Evolutionary conservation across 30 jellyfish, hydroid and myxozoan species (phyloP).

Genomic region (Aurelia sp.): DNA sequence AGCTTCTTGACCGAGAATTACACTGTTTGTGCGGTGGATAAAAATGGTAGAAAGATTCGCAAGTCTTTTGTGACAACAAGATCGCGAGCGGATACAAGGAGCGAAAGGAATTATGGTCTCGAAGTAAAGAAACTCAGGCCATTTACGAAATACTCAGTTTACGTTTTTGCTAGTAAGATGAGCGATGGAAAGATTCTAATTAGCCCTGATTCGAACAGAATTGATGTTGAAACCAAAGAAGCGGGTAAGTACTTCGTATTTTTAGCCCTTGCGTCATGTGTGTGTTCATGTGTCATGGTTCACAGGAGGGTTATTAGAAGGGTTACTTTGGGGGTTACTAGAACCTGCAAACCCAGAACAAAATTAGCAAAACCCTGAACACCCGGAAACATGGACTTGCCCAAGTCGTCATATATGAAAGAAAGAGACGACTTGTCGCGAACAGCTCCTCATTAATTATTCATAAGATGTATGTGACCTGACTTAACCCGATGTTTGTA

Average conservation of each 20-base stretch:
- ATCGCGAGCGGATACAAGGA: slow-evolving; percentile 17
- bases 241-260: slow-evolving; percentile 45
- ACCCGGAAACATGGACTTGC: no score
- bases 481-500: no score
- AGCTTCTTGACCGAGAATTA: background rate
- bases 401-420: no score
- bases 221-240: slow-evolving; percentile 31
- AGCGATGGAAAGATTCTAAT: background rate
- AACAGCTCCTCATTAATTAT: no score
- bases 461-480: no score
- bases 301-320: no score
- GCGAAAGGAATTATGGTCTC: slow-evolving; percentile 6
- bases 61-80: background rate
- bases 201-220: slow-evolving; percentile 26
- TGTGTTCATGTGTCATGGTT: no score
- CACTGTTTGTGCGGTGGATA: background rate
- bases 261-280: no score
- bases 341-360: no score
- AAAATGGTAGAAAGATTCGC: background rate
- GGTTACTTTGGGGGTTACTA: no score
- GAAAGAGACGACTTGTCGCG: no score
- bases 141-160: slow-evolving; percentile 11
- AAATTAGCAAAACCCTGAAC: no score
- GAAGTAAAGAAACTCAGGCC: slow-evolving; percentile 23
- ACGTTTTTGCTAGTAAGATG: slow-evolving; percentile 28